These are phyloP conservation scores for Abrostola tripartita DNA, from an alignment of 2,888 invertebrate species.

Conservation along the genomic window DNA sequence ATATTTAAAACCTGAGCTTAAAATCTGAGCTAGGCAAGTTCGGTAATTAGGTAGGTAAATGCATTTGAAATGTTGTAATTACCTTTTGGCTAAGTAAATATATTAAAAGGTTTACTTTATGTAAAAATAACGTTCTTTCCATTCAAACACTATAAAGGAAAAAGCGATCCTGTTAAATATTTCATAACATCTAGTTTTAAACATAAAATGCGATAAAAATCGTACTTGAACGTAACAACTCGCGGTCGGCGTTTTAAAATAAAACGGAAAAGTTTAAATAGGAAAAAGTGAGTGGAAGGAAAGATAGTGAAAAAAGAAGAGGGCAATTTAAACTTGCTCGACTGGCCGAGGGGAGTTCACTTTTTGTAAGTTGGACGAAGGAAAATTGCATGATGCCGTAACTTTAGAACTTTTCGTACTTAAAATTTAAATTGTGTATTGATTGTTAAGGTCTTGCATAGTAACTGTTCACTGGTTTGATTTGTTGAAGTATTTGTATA, in stretches of 20 bases:
- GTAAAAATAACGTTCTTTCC: background rate
- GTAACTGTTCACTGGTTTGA: constrained; percentile 17
- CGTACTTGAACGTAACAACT: constrained; percentile 57
- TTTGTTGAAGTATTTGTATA: background rate
- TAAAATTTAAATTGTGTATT: constrained; percentile 53
- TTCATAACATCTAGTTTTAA: constrained; percentile 45
- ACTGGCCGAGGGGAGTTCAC: constrained; percentile 71
- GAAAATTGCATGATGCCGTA: constrained; percentile 78
- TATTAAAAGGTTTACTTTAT: too few species aligned
- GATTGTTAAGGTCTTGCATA: constrained; percentile 44
- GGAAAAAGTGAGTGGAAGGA: constrained; percentile 83
- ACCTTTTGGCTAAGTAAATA: too few species aligned
- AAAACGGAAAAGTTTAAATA: constrained; percentile 86
- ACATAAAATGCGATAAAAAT: constrained; percentile 58
- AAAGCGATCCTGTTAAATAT: constrained; percentile 47
- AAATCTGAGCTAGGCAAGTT: too few species aligned
- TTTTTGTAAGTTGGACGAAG: constrained; percentile 79
- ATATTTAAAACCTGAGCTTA: too few species aligned
- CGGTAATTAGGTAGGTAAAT: too few species aligned
- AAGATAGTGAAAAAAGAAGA: constrained; percentile 86
- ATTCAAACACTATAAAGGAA: constrained; percentile 32
- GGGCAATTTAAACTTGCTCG: constrained; percentile 84
- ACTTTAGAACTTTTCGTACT: constrained; percentile 66
- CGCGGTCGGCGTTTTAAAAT: constrained; percentile 75
- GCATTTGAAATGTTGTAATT: too few species aligned